Percentiles rank a stretch among this genome's conserved stretches.
phyloP scores from a whole-genome alignment of 2,797 vertebrate species.

The Hippopotamyrus pictus region DNA sequence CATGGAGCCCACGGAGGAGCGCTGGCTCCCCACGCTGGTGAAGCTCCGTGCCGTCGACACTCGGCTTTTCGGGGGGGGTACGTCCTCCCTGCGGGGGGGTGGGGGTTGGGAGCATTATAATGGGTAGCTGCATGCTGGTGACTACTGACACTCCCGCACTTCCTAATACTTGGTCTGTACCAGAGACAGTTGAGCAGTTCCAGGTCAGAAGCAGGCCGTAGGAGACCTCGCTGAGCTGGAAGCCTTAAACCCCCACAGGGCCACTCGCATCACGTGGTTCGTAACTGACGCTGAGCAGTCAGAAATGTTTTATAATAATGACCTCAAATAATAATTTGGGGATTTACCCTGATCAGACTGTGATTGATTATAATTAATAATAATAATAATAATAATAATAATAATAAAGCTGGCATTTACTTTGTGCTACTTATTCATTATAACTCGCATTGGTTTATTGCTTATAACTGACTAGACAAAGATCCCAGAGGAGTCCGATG shows the following conservation, averaged over 20 bases:
- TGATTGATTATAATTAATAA: not conserved
- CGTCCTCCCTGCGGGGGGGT: constrained; percentile 76
- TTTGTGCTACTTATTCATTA: not conserved
- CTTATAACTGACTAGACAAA: not conserved
- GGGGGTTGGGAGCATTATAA: constrained; percentile 20
- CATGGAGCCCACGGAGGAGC: constrained; percentile 93
- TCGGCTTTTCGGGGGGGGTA: constrained; percentile 91
- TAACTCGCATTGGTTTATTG: not conserved
- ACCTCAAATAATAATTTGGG: not conserved
- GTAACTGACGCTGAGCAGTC: not conserved
- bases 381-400: no score
- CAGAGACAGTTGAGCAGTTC: not conserved
- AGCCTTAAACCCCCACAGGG: not conserved
- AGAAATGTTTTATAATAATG: not conserved
- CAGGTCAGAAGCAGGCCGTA: not conserved
- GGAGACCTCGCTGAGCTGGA: not conserved
- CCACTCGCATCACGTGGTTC: not conserved
- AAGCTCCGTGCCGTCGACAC: constrained; percentile 89
- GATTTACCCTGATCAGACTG: not conserved
- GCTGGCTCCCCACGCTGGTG: constrained; percentile 81
- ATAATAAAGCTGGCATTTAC: not conserved
- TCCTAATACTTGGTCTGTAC: constrained; percentile 21
- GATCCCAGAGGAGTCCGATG: not conserved
- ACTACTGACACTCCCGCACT: constrained; percentile 31
- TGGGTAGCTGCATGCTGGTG: not conserved